Base-by-base conservation (phyloP, 1,140 invertebrate species). In the Drosophila sp. region DNA sequence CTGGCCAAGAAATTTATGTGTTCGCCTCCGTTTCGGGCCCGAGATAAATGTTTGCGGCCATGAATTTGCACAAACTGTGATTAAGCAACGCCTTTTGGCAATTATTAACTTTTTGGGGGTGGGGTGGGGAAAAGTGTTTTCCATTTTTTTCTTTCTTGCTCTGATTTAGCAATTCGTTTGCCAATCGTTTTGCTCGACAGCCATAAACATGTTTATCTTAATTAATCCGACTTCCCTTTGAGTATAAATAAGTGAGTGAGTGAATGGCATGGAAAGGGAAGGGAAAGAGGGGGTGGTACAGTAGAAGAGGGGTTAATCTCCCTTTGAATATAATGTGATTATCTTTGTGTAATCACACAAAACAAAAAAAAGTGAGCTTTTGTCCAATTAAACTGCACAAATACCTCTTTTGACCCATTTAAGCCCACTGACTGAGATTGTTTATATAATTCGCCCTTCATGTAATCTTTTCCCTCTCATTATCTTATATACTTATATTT, bases 291-390 rank as follows among this genome's bases (percentile, higher is more conserved):
- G 6, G 7, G 17, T 0, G 40, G 4, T 4, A 11, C 4, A 1
- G 4, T 10, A 8, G 27, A 3, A 25, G 25, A 50, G 44, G 7
- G 25, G 23, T 50, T 27, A 57, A 56, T 86, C 79, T 73, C 66
- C 70, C 73, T 67, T 76, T 38, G 65, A 87, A 63, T 65, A 72
- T 84, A 66, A 75, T 83, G 70, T 89, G 76, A 89, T 78, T 84
- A 73, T 78, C 80, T 68, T 69, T 72, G 44, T 73, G 76, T 70
- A 74, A 76, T 70, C 63, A 58, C 44, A 60, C 70, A 73, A 44
- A 41, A 3, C 4, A 23, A 44, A 44, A 17, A 10, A 50, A 25
- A 71, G 70, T 64, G 69, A 17, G 17, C 17, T 17, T 63, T 79
- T 83, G 83, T 77, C 61, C 64, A 57, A 50, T 57, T 77, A 60